Evolutionary conservation across 2,113 vertebrate species (phyloP), one percentile per base, ranked within the genome.

Genomic region (Euleptes europaea): DNA sequence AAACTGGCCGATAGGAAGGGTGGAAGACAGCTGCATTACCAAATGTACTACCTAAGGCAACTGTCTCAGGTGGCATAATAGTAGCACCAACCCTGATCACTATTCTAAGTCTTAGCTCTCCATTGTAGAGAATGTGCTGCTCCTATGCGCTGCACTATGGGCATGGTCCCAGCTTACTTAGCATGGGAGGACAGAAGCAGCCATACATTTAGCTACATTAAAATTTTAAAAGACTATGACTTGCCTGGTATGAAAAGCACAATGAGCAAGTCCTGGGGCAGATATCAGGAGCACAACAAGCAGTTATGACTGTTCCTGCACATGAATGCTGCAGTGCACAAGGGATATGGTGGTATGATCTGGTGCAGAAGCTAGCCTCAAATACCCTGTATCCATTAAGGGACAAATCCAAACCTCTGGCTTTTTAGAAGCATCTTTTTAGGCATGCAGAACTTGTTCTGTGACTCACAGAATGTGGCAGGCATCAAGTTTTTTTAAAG

Each of bases 251-350:
- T 49, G 72, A 47, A 28, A 28, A n/a, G 28, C 31, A 74, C 44
- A 74, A 74, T 47, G 42, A 26, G 5, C 44, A 49, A 69, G 44
- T 33, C 26, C 21, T 35, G 66, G n/a, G 42, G 13, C 23, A 49
- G 65, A 19, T 17, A 54, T 54, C 15, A 54, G 51, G 11, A 8
- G 7, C 49, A 23, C n/a, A 21, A 17, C 14, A 69, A 33, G 33
- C 23, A 49, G 65, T 49, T 51, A 42, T 69, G 65, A 69, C 33
- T 11, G 3, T 49, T 33, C 11, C 21, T 69, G 44, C 7, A 80
- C 66, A 72, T 23, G 23, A 23, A 38, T 72, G 70, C 23, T 42
- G 15, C n/a, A n/a, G n/a, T n/a, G n/a, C 23, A 77, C 13, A 0
- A 63, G 0, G 31, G 1, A 33, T 60, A 84, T 66, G 31, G 40